Base-by-base conservation (phyloP, 2,888 invertebrate species). In the Dioctria linearis region DNA sequence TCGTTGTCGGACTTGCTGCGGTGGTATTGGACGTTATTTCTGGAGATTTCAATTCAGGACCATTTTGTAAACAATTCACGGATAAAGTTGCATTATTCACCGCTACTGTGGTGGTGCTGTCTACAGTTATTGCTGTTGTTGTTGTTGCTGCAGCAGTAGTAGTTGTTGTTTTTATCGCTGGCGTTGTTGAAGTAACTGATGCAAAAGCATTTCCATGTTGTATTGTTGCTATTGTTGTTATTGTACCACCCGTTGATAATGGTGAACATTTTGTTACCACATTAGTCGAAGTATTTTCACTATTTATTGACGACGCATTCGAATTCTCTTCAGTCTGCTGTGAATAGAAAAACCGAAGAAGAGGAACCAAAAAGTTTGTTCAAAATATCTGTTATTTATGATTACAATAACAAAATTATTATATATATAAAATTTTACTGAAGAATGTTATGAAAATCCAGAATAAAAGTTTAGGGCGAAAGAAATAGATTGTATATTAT, bases 251-350 rank as follows among this genome's bases (percentile, higher is more conserved):
- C 42, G 81, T 40, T 39, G 75, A 37, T 9, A 25, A n/a, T 4
- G 81, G 54, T 40, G 51, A 46, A 71, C 59, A 63, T 40, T 63
- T 78, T 39, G 65, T 54, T 9, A 85, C 86, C 3, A 87, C 86
- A 37, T 86, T 86, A 4, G 83, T 83, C 4, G 84, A 85, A 11
- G 85, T 85, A 75, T 84, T 83, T 81, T 87, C 87, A 82, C 87
- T 87, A 49, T 84, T 83, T 5, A 67, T 80, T 37, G 84, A 84
- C 11, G 88, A 88, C 59, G 88, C 85, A 85, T 88, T 88, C 39
- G 88, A 88, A 82, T 88, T 88, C 3, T 88, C 88, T 84, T 88
- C 88, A 61, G 61, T 69, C 59, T 79, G 79, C 79, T 79, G 79
- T 59, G 43, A 78, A 78, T 54, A 78, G 13, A 78, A 63, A 80